Base-by-base conservation (phyloP, 2,113 vertebrate genomes). In the Malaclemys terrapin region DNA sequence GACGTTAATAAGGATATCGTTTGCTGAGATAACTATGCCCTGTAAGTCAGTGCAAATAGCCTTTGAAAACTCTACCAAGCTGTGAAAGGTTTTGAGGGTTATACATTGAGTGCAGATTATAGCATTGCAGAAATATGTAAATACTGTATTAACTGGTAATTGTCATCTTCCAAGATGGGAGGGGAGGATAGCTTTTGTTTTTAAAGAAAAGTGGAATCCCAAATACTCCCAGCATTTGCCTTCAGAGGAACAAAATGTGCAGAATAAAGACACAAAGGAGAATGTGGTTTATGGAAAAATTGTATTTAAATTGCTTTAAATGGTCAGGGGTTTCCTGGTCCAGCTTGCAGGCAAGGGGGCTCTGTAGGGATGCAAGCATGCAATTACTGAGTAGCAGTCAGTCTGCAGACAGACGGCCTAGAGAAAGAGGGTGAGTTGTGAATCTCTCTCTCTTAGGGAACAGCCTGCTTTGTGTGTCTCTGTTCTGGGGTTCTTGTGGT, bases 31-130 rank as follows among this genome's bases (percentile, higher is more conserved):
- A 78, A 78, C 42, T 47, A 47, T 45, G 25, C 56, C 5, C 56
- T n/a, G 84, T 45, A 91, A 57, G n/a, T 85, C 31, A 9, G 42
- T 94, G 57, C 53, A 91, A 94, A 57, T 31, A 85, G 83, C n/a
- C 35, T 69, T 92, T 87, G 79, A 86, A 89, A 88, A 91, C 17
- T 85, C 22, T 86, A 42, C 19, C 90, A 91, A 87, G 88, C n/a
- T 59, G 12, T 27, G 19, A 42, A 72, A 49, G 81, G 49, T 87
- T 96, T 85, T 89, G 84, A 94, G 57, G 22, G 13, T 81, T 91
- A 89, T 65, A 65, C 1, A 10, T 1, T 7, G 75, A 93, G 24
- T 82, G 35, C 91, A 90, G 75, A 91, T 76, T 25, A 11, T 1
- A 42, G 42, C 78, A 56, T 79, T 84, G 38, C 25, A 47, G 29